These are phyloP conservation scores for Metaphire vulgaris DNA, from an alignment of 1,140 invertebrate genomes.

Conservation along the genomic window DNA sequence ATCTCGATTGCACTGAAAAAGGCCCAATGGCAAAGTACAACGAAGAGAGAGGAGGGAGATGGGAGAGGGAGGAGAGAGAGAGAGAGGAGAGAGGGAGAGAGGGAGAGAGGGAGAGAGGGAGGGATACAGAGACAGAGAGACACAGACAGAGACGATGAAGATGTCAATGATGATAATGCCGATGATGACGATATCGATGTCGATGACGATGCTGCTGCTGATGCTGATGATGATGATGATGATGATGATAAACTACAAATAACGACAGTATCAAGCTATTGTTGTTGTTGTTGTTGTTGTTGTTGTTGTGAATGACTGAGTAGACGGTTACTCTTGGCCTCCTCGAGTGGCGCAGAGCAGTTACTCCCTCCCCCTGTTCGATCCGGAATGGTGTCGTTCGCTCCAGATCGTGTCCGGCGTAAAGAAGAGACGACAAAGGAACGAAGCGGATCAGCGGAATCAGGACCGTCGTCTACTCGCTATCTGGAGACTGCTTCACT, in stretches of 20 bases:
- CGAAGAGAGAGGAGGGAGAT: too few species aligned
- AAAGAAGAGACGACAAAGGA: too few species aligned
- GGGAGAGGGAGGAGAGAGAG: too few species aligned
- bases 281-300: not conserved
- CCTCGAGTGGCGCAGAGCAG: not conserved
- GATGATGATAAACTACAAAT: not conserved
- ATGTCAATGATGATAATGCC: not conserved
- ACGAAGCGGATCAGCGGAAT: not conserved
- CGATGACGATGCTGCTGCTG: not conserved
- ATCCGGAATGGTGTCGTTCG: not conserved
- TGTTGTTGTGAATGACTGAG: not conserved
- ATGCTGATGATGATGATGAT: not conserved
- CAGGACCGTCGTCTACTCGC: too few species aligned
- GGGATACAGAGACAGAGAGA: too few species aligned
- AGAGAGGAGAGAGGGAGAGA: too few species aligned
- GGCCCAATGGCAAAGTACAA: too few species aligned
- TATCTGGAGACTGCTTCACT: not conserved
- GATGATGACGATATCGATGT: not conserved
- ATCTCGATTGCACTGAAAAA: too few species aligned
- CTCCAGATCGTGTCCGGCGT: not conserved
- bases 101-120: too few species aligned
- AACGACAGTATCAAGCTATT: not conserved
- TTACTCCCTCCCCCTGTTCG: not conserved
- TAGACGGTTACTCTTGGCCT: not conserved
- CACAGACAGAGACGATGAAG: not conserved